A percentile compares a stretch with the other conserved stretches of the same genome.
These are phyloP conservation scores for Corythoichthys haematopterus DNA, from an alignment of 2,113 vertebrate species.

Conservation along the genomic window DNA sequence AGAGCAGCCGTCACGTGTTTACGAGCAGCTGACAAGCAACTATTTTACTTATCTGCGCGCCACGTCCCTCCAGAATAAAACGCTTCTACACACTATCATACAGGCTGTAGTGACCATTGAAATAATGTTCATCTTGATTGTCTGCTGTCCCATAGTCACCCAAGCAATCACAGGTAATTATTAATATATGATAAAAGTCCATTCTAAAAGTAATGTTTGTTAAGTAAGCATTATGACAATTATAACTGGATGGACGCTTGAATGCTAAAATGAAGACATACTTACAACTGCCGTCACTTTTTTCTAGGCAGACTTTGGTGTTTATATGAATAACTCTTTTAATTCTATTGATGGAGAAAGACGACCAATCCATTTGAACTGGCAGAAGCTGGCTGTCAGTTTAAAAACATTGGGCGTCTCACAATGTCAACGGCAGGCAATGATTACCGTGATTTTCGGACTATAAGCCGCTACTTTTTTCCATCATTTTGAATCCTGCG, in stretches of 20 bases:
- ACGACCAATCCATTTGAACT: too few species aligned
- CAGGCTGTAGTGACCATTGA: conserved; percentile 3
- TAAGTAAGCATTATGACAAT: neutral
- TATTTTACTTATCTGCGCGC: conserved; percentile 15
- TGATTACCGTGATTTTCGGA: too few species aligned
- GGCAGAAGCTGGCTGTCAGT: too few species aligned
- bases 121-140: conserved; percentile 22
- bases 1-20: conserved; percentile 30
- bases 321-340: too few species aligned
- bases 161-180: conserved; percentile 2
- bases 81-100: neutral
- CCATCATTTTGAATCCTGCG: too few species aligned
- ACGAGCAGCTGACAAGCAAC: conserved; percentile 5
- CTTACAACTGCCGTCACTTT: too few species aligned
- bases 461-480: too few species aligned
- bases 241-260: neutral
- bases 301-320: too few species aligned
- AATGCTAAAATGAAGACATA: neutral
- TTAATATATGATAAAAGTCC: conserved; percentile 25
- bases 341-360: too few species aligned
- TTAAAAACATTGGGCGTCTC: too few species aligned
- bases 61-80: conserved; percentile 26
- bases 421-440: too few species aligned
- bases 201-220: conserved; percentile 5
- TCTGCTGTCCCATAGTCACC: neutral